phyloP scores from a whole-genome alignment of 2,113 vertebrate species.

The Actenoides hombroni region DNA sequence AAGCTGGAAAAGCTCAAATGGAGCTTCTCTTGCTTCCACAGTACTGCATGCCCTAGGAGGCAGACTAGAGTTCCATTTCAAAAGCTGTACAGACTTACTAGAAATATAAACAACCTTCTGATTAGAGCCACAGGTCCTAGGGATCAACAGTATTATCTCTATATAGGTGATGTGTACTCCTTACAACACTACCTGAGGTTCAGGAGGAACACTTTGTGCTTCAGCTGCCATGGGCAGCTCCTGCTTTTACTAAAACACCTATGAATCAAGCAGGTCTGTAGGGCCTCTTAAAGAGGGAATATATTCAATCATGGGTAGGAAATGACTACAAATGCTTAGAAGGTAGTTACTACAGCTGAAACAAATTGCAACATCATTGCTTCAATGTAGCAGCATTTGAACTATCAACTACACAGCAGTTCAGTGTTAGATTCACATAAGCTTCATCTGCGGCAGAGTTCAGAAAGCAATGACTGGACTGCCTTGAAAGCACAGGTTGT shows the following conservation, averaged over 20 bases:
- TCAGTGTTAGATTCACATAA: neutral
- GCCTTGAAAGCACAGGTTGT: neutral
- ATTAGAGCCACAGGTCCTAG: neutral
- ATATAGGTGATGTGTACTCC: accelerated
- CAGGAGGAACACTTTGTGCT: neutral
- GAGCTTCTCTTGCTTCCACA: neutral
- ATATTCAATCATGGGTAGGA: neutral
- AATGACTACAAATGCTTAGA: neutral
- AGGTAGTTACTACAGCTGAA: neutral
- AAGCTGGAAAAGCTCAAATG: neutral
- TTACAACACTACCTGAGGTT: neutral
- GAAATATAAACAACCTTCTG: neutral
- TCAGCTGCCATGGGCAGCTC: neutral
- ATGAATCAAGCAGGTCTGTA: neutral
- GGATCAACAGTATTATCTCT: neutral
- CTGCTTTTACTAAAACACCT: neutral
- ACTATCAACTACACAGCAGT: neutral
- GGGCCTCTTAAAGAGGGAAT: neutral
- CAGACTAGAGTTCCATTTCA: neutral
- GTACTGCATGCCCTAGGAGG: accelerated
- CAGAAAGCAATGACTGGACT: neutral
- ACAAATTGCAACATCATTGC: neutral
- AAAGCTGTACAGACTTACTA: neutral
- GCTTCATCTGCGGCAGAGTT: neutral
- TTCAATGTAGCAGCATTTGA: neutral